Percentiles rank a stretch among this genome's conserved stretches.
Conservation (phyloP, 2,888 invertebrate species). For the Melitaea athalia region DNA sequence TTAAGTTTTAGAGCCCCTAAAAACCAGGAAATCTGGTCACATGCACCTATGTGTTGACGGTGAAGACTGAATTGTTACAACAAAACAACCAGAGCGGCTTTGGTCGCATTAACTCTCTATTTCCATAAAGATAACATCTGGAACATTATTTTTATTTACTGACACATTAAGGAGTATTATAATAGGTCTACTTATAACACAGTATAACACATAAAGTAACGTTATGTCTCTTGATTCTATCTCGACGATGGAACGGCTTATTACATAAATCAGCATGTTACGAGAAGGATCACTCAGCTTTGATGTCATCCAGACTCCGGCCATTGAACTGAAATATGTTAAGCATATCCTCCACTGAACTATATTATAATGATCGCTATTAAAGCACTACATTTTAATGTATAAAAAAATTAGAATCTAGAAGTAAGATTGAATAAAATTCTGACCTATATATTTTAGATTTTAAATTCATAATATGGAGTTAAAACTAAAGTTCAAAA, state of each 20-base stretch:
- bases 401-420: too few species aligned
- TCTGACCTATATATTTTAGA: too few species aligned
- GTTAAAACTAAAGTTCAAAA: too few species aligned
- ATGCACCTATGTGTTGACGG: too few species aligned
- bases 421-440: too few species aligned
- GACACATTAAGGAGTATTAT: not conserved
- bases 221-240: conserved; percentile 10
- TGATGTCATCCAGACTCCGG: conserved; percentile 15
- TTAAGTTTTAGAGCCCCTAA: too few species aligned
- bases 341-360: not conserved
- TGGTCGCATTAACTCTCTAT: not conserved
- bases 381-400: too few species aligned
- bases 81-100: not conserved
- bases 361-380: not conserved
- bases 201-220: not conserved
- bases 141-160: not conserved
- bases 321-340: conserved; percentile 10
- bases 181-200: not conserved
- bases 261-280: conserved; percentile 16
- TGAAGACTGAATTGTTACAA: too few species aligned
- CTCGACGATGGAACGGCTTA: conserved; percentile 6
- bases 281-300: conserved; percentile 12
- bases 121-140: not conserved
- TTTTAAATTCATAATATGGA: too few species aligned
- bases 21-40: too few species aligned